Base-by-base conservation (phyloP, 2,888 invertebrate genomes). In the Mesorhabditis spiculigera region DNA sequence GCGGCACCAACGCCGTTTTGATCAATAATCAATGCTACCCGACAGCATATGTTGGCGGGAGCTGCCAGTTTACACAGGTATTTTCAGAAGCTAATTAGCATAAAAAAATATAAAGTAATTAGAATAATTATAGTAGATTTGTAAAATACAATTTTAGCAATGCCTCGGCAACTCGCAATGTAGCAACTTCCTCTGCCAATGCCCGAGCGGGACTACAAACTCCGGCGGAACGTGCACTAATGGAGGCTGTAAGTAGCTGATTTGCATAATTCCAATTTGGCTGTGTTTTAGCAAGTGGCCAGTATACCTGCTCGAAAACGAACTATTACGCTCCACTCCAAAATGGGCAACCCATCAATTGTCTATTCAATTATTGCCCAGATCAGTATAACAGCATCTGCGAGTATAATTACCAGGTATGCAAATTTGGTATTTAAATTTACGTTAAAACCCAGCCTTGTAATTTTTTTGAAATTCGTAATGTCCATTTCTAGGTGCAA, bases 121-220 rank as follows among this genome's bases (percentile, higher is more conserved):
- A 28, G 28, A 28, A 28, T 28, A 28, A 28, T 3, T 28, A 28
- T 28, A 28, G 28, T 28, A 28, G 28, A 28, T 28, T 28, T 28
- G 28, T 28, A 28, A 28, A 28, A 28, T 28, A 28, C 28, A 28
- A 28, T 73, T 72, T 13, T 71, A 72, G 45, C 74, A 75, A 65
- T 75, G 74, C 66, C 67, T 73, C 13, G 67, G 65, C 16, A 72
- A 66, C 58, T 71, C 71, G 16, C 72, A 75, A 45, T 75, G 74
- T 68, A 68, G 58, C 5, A 71, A 71, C 42, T 64, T 58, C 45
- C 43, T 73, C 4, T 75, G 74, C 66, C 70, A 72, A 62, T 75
- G 74, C 68, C 71, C 71, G 42, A 62, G 63, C 41, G 74, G 74
- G 42, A 68, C 66, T 8, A 66, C 68, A 8, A 41, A 61, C 5